Base-by-base conservation (phyloP, 1,140 invertebrate genomes). In the Bombus affinis region DNA sequence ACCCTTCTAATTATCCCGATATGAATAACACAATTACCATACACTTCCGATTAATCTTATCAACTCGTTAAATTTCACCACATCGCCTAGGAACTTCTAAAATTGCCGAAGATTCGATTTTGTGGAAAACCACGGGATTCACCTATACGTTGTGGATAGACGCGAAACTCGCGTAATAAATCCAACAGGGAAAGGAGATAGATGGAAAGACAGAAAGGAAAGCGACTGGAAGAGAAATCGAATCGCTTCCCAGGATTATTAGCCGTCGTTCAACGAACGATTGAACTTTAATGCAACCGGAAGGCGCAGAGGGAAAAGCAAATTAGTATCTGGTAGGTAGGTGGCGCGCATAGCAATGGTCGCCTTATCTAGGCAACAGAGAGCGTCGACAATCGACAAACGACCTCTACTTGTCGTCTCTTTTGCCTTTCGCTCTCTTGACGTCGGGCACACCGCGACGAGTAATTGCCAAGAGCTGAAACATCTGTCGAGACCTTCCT, bases 241-340 rank as follows among this genome's bases (percentile, higher is more conserved):
- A 90, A 88, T 88, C 72, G 81, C 79, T 88, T 82, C 42, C 62
- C 62, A 39, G n/a, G 65, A 62, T 75, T 89, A 90, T 90, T 90
- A 90, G 82, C 84, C 89, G 77, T 47, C 80, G 82, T 81, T 87
- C 90, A 59, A 39, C 72, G 81, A 77, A 82, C 82, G 79, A 86
- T 79, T 85, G 88, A 71, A 62, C 76, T 87, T 90, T 90, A 90
- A 90, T 90, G 86, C 75, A 28, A 70, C 37, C 28, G 39, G 72
- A n/a, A 57, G 65, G 66, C 39, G 2, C 73, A n/a, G 44, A 72
- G 70, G 44, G 78, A 74, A 62, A 77, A 86, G 87, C 71, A 81
- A 90, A 90, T 88, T 90, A 88, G 89, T 88, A 82, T 86, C 75
- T 83, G 68, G 65, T 73, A 32, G 47, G n/a, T 70, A 73, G 80